Conservation (phyloP, 2,888 invertebrate species). For the Acronicta alni region DNA sequence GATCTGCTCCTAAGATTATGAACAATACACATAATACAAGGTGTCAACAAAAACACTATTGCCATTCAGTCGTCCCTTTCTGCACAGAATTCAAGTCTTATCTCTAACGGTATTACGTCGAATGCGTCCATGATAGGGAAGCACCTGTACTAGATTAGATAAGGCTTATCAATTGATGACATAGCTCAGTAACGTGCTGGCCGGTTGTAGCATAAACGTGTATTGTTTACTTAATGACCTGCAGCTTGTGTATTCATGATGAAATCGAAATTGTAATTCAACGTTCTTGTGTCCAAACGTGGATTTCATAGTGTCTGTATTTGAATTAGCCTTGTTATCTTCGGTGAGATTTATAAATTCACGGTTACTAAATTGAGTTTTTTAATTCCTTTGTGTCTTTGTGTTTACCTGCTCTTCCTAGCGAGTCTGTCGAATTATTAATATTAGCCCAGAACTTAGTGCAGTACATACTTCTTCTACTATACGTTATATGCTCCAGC, state of each 20-base stretch:
- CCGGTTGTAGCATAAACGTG: conserved; percentile 51
- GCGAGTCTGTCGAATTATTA: not conserved
- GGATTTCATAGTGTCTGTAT: conserved; percentile 13
- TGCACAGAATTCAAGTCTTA: conserved; percentile 43
- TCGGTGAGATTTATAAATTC: not conserved
- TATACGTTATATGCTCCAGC: too few species aligned
- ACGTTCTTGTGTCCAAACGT: conserved; percentile 17
- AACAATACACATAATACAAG: conserved; percentile 23
- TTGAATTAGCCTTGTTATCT: not conserved
- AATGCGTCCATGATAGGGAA: conserved; percentile 66
- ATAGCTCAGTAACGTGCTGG: conserved; percentile 68
- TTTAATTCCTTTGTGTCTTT: not conserved
- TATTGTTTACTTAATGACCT: conserved; percentile 51
- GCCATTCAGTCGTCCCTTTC: conserved; percentile 40
- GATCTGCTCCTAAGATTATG: conserved; percentile 15
- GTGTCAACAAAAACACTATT: conserved; percentile 43
- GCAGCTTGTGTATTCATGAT: conserved; percentile 36
- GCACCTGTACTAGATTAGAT: conserved; percentile 76
- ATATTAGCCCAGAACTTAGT: not conserved
- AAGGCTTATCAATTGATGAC: conserved; percentile 71
- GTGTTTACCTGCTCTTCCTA: not conserved
- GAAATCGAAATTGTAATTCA: conserved; percentile 40
- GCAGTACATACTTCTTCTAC: too few species aligned
- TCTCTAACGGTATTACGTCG: conserved; percentile 50
- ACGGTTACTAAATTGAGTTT: not conserved